Evolutionary conservation across 2,113 vertebrate genomes (phyloP), one percentile per base, ranked within the genome.

Genomic region (Herpetotheres cachinnans): DNA sequence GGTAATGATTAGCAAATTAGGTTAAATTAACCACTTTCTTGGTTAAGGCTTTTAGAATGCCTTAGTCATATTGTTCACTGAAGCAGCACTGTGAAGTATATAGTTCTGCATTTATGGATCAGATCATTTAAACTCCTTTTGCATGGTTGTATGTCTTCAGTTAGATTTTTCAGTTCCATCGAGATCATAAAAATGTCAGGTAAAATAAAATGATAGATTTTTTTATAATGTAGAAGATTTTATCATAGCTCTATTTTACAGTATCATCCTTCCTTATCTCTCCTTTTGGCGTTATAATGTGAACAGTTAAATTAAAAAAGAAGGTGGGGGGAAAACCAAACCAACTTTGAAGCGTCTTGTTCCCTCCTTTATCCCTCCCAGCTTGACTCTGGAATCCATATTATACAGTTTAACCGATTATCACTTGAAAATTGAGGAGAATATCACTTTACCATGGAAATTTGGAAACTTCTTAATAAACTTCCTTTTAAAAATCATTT

Each of bases 261-360:
- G 13, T 67, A 55, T 46, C 47, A 54, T 4, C 6, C 4, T 2
- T 67, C 14, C 11, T 63, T 67, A 26, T 27, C 24, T 73, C 11
- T 44, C n/a, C 54, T 55, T 89, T 70, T 73, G 4, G 10, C 46
- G 46, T 67, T 78, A 15, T 22, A 29, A 59, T 46, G 44, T 50
- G 34, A 79, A 46, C 5, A 65, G 24, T n/a, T 66, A 10, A 65
- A 71, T 27, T 58, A 52, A 52, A 54, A 44, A 72, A 65, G 8
- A 20, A 40, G 11, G 1, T 1, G 3, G 3, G 25, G 24, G 8
- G 1, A 10, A 26, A 42, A 62, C 1, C 6, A 27, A 47, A 30
- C 16, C 25, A 71, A 24, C 5, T n/a, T 42, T 36, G 6, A 63
- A 55, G 32, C 9, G 52, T 21, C 26, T 59, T 79, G 7, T 72